phyloP scores from a whole-genome alignment of 2,888 invertebrate genomes.

The Buathra laborator region DNA sequence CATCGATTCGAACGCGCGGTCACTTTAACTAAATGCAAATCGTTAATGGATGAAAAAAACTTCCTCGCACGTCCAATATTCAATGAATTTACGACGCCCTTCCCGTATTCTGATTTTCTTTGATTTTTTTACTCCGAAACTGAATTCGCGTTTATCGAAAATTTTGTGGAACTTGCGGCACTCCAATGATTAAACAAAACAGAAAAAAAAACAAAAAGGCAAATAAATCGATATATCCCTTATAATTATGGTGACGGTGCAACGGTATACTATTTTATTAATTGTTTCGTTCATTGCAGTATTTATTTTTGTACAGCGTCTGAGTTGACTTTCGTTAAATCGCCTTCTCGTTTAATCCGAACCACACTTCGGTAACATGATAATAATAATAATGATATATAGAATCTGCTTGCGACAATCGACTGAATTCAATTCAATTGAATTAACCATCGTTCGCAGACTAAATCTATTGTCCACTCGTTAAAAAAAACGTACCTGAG shows the following conservation, averaged over 20 bases:
- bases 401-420: slow-evolving; percentile 37
- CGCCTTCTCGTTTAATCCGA: slow-evolving; percentile 41
- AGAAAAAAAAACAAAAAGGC: slow-evolving; percentile 45
- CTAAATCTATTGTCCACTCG: slow-evolving; percentile 58
- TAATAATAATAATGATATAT: slow-evolving; percentile 27
- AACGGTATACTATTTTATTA: slow-evolving; percentile 79
- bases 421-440: no score
- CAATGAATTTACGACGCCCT: slow-evolving; percentile 3
- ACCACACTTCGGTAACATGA: background rate
- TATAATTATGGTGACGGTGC: slow-evolving; percentile 80
- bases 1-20: background rate
- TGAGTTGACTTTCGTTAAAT: slow-evolving; percentile 73
- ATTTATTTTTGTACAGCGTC: slow-evolving; percentile 84
- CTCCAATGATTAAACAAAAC: background rate
- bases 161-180: background rate
- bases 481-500: slow-evolving; percentile 18
- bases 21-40: slow-evolving; percentile 19
- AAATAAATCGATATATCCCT: slow-evolving; percentile 56
- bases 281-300: slow-evolving; percentile 78
- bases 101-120: background rate
- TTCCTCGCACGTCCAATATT: slow-evolving; percentile 1
- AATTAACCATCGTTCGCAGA: slow-evolving; percentile 29
- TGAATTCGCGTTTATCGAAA: background rate
- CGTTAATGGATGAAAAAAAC: slow-evolving; percentile 11
- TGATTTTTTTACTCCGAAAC: background rate